Evolutionary conservation across 2,888 invertebrate species (phyloP), one percentile per base, ranked within the genome.

Genomic region (Leptodirus hochenwartii): DNA sequence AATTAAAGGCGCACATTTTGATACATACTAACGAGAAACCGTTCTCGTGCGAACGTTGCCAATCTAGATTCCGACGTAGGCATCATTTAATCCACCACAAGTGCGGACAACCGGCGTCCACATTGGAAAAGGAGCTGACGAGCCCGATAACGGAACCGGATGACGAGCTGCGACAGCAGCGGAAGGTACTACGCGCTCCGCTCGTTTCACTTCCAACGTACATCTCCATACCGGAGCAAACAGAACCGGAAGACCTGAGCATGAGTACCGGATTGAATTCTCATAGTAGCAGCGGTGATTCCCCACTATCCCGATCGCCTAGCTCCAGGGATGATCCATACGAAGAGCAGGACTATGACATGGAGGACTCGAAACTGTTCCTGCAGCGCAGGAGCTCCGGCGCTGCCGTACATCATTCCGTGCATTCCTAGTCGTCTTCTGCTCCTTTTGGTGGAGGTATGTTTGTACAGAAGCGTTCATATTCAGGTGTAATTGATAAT

Each of bases 11-110:
- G 4, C 90, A 90, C 50, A 68, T 75, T 46, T 58, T 88, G 38
- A 82, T 85, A 31, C 90, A 90, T 57, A 81, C 82, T 41, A 84
- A 85, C 20, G 82, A 87, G 52, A 87, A 87, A 43, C 87, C 87
- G 1, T 88, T 82, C 53, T 69, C 71, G 30, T 90, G 88, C 53
- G 65, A 66, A 5, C 66, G 73, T 11, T 88, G 88, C 47, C 72
- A 73, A 37, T 44, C 74, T 39, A 66, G 78, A 38, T 88, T 85
- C 58, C 64, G 87, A 14, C 62, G 87, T 42, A 71, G 84, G 53
- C 87, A 88, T 53, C 88, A 88, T 43, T 64, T 85, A 25, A 62
- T 80, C 53, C 80, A 82, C 49, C 80, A 80, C 57, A 82, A 85
- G 46, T 88, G 88, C 48, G 69, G 69, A 15, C 55, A 55, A 12